phyloP scores from a whole-genome alignment of 2,113 vertebrate species.

The Mungos mungo region DNA sequence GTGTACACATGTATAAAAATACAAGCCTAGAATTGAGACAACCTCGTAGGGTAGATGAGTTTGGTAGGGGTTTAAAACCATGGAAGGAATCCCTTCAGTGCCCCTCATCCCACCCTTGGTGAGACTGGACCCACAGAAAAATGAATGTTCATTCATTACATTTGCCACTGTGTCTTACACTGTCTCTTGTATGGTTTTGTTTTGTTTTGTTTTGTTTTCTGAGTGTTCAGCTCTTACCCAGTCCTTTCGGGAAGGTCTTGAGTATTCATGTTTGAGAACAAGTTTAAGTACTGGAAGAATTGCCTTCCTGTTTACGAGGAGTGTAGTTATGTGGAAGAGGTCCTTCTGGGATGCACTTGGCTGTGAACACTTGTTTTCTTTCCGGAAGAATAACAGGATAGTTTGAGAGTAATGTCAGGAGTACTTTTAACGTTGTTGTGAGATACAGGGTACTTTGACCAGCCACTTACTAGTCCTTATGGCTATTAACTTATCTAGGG shows the following conservation, averaged over 20 bases:
- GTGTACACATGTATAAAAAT: neutral
- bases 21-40: neutral
- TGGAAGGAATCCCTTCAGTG: neutral
- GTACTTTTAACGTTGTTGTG: neutral
- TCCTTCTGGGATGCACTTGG: neutral
- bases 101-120: neutral
- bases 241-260: neutral
- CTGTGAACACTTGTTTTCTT: neutral
- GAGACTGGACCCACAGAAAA: neutral
- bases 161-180: neutral
- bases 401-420: neutral
- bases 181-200: neutral
- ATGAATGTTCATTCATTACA: neutral
- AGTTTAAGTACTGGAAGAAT: slow-evolving; percentile 6
- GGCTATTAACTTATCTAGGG: slow-evolving; percentile 1
- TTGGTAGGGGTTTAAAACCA: neutral
- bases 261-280: slow-evolving; percentile 55
- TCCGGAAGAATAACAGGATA: neutral
- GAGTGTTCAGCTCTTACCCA: neutral
- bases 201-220: no score
- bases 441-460: neutral
- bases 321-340: neutral
- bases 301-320: slow-evolving; percentile 38
- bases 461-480: neutral
- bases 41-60: neutral